Base-by-base conservation (phyloP, 2,888 invertebrate genomes). In the Drepana falcataria region DNA sequence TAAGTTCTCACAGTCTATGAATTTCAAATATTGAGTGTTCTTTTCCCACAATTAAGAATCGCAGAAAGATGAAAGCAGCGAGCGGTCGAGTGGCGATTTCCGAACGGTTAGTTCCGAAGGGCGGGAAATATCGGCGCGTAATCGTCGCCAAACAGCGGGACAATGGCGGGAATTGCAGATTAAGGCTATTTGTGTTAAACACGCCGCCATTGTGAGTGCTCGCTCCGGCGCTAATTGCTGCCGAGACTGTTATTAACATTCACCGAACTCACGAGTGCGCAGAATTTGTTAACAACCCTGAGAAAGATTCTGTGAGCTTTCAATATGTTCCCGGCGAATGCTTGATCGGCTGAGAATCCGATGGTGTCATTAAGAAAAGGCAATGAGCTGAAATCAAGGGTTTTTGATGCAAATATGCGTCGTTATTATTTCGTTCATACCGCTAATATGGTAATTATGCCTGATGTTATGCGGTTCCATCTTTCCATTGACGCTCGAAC, bases 161-260 rank as follows among this genome's bases (percentile, higher is more conserved):
- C 72, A 75, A 75, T 72, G 75, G 71, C 71, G 75, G 71, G 77
- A 80, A 76, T 73, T 70, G 60, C 69, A 83, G 85, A 85, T 85
- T 82, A 83, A 81, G 75, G 79, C 82, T 88, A 85, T 88, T 87
- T 87, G 83, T 82, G 77, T 71, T 79, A 87, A 87, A 87, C 87
- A 84, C 73, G 76, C 65, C 69, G 68, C 70, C 71, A 68, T 86
- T 87, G 83, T 85, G 69, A 60, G 59, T 77, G 80, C 65, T 71
- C 80, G 73, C 47, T 51, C 56, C 56, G 48, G 57, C 65, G 48
- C 58, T 73, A 71, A 76, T 77, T 75, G 75, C 71, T 73, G 63
- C 67, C 70, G 73, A 81, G 78, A 74, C 70, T 71, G 76, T 74
- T 72, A 73, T 78, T 73, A 73, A 78, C 68, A 75, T 73, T 77